Percentiles rank a stretch among this genome's conserved stretches.
Conservation (phyloP, 1,140 invertebrate species). For the Brachionus koreanus region DNA sequence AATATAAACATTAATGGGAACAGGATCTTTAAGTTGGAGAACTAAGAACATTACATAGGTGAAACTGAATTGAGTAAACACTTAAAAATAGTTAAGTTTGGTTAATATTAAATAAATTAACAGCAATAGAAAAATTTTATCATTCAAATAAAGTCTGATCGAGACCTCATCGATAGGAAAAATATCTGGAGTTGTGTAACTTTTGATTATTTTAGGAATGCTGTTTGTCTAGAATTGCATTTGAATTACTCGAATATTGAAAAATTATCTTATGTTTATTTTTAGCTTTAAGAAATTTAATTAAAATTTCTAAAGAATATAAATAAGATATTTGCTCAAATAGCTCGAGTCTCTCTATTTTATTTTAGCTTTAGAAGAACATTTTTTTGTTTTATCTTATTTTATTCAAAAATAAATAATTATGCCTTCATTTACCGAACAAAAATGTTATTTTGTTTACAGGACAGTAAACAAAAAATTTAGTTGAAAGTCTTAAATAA, state of each 20-base stretch:
- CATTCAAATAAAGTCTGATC: neutral
- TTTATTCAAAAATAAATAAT: too few species aligned
- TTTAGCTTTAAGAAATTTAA: neutral
- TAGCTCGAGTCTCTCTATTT: neutral
- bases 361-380: too few species aligned
- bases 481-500: too few species aligned
- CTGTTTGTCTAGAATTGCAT: neutral
- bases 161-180: neutral
- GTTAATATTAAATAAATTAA: neutral
- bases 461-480: too few species aligned
- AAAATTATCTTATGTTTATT: neutral
- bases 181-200: neutral
- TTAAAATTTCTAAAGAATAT: neutral
- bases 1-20: neutral
- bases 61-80: neutral
- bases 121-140: neutral
- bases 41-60: neutral
- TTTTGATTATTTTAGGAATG: slow-evolving; percentile 3
- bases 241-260: neutral
- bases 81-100: neutral
- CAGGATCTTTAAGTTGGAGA: neutral
- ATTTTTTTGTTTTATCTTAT: too few species aligned
- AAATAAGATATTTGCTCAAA: neutral
- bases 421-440: too few species aligned
- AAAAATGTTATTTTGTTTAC: too few species aligned